These are phyloP conservation scores for Theocolax elegans DNA, from an alignment of 1,140 invertebrate species.

Conservation along the genomic window DNA sequence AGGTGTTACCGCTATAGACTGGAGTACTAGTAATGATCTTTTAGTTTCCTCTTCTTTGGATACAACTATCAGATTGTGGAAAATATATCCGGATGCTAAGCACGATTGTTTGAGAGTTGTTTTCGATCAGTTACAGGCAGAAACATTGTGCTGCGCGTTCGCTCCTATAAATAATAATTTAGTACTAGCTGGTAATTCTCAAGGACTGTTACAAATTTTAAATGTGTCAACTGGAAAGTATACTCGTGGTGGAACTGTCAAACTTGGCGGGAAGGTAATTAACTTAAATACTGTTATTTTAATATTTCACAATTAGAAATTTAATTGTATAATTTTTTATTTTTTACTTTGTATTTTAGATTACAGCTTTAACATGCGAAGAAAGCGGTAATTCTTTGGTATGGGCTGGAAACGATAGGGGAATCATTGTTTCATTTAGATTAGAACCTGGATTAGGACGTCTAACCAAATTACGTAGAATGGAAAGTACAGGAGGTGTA, in stretches of 20 bases:
- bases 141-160: constrained; percentile 82
- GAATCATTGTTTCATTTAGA: constrained; percentile 64
- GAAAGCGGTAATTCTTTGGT: constrained; percentile 75
- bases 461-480: constrained; percentile 77
- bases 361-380: constrained; percentile 80
- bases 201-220: constrained; percentile 81
- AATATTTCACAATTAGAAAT: background rate
- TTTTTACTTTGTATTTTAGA: constrained; percentile 45
- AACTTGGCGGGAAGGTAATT: constrained; percentile 78
- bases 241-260: constrained; percentile 77
- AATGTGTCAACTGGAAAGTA: constrained; percentile 91
- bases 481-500: constrained; percentile 71
- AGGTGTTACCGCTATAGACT: constrained; percentile 83
- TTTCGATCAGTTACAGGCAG: constrained; percentile 72
- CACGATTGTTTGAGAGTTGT: constrained; percentile 75
- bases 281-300: constrained; percentile 1
- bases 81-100: constrained; percentile 61
- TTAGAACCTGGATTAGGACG: constrained; percentile 76
- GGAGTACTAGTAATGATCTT: constrained; percentile 88
- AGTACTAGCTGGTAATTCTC: constrained; percentile 83
- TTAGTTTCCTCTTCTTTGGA: constrained; percentile 84
- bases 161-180: constrained; percentile 91
- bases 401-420: constrained; percentile 87
- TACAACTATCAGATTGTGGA: constrained; percentile 82
- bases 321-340: background rate